Conservation (phyloP, 2,113 vertebrate genomes). For the Pogona vitticeps region DNA sequence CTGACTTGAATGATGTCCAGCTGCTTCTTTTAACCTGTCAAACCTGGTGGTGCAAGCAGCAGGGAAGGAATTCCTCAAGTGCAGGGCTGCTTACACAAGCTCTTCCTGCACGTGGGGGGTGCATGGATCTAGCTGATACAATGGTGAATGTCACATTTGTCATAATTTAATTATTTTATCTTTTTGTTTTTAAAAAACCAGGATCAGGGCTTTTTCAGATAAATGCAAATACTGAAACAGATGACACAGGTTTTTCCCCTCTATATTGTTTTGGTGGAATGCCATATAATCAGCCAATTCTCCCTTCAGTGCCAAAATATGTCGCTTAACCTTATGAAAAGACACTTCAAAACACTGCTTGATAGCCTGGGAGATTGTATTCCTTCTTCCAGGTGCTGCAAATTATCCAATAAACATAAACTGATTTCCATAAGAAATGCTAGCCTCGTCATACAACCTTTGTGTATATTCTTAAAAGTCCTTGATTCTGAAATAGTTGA, state of each 20-base stretch:
- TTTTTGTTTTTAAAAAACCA: neutral
- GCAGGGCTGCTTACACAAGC: neutral
- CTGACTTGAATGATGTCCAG: neutral
- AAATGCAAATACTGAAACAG: conserved; percentile 43
- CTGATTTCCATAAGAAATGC: conserved; percentile 68
- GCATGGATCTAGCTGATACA: neutral
- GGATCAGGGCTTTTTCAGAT: conserved; percentile 26
- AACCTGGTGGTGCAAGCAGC: neutral
- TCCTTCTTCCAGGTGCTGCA: conserved; percentile 58
- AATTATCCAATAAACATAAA: conserved; percentile 62
- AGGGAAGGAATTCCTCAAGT: neutral
- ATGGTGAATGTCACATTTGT: neutral
- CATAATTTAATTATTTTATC: neutral
- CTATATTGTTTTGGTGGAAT: conserved; percentile 48
- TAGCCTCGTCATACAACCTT: conserved; percentile 61
- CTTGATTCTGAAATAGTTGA: conserved; percentile 72
- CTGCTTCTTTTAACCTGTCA: neutral
- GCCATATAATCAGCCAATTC: conserved; percentile 47
- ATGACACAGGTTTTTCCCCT: conserved; percentile 24
- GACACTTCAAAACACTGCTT: conserved; percentile 61
- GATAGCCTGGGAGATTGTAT: conserved; percentile 57
- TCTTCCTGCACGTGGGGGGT: no score
- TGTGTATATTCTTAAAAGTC: conserved; percentile 56
- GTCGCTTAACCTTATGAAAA: conserved; percentile 46
- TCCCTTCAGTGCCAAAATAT: conserved; percentile 57